Evolutionary conservation across 1,140 invertebrate genomes (phyloP).

Genomic region (Pseudomyrmex sp.): DNA sequence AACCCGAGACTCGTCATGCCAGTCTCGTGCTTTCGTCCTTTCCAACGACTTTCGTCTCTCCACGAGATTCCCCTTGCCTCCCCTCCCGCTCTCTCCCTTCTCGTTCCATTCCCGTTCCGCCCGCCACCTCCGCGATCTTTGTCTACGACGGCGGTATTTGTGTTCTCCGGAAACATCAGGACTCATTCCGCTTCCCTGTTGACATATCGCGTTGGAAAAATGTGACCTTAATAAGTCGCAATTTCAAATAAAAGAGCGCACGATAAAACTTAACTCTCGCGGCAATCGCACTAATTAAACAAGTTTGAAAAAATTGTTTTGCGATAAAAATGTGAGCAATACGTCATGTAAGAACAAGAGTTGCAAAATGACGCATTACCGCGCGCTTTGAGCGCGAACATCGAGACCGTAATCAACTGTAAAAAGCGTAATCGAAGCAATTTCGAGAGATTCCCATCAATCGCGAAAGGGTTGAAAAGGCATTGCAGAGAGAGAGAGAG

Average conservation of each 20-base stretch:
- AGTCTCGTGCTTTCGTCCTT: constrained; percentile 80
- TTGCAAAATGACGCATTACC: neutral
- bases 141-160: constrained; percentile 51
- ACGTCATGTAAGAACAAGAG: no score
- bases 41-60: constrained; percentile 75
- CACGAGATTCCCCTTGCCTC: constrained; percentile 60
- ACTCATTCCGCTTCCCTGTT: constrained; percentile 41
- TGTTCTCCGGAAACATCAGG: constrained; percentile 44
- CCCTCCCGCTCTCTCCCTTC: constrained; percentile 22
- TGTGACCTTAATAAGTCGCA: neutral
- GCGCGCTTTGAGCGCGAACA: neutral
- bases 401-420: constrained; percentile 56
- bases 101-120: constrained; percentile 23
- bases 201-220: neutral
- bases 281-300: neutral
- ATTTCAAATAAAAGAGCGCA: neutral
- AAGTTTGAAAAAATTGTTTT: constrained; percentile 2
- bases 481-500: neutral
- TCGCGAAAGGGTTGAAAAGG: constrained; percentile 71
- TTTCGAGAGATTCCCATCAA: constrained; percentile 68
- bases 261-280: constrained; percentile 4
- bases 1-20: constrained; percentile 84
- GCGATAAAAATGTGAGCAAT: no score
- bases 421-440: constrained; percentile 63
- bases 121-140: constrained; percentile 43